Evolutionary conservation across 2,888 invertebrate genomes (phyloP).

Genomic region (Dynastes hyllus): DNA sequence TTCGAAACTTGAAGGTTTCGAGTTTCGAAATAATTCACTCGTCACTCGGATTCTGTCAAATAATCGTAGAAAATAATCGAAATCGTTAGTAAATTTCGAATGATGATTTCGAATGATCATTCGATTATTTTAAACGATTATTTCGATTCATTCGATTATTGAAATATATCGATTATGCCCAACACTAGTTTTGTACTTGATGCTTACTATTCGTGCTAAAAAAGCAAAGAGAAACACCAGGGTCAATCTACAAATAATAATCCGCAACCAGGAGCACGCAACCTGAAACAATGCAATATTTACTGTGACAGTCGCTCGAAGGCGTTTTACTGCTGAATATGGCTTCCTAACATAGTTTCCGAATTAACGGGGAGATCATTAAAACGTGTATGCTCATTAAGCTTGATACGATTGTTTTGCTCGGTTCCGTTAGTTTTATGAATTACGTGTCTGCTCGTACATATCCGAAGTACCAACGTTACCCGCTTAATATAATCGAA

Average conservation of each 20-base stretch:
- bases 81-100: no score
- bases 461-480: neutral
- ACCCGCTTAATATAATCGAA: neutral
- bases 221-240: neutral
- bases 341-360: conserved; percentile 1
- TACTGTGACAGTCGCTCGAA: neutral
- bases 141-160: no score
- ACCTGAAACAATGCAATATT: conserved; percentile 13
- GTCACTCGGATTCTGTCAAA: no score
- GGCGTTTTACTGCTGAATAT: conserved; percentile 2
- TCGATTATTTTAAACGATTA: no score
- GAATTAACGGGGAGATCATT: conserved; percentile 12
- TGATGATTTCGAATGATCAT: no score
- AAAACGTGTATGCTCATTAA: conserved; percentile 7
- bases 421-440: conserved; percentile 3
- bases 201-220: no score
- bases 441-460: neutral
- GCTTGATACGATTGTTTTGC: neutral
- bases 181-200: no score
- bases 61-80: no score
- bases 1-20: no score
- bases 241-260: neutral
- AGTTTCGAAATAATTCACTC: no score
- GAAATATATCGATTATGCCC: no score
- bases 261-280: neutral